Evolutionary conservation across 2,113 vertebrate species (phyloP).

Genomic region (Crotophaga sulcirostris): DNA sequence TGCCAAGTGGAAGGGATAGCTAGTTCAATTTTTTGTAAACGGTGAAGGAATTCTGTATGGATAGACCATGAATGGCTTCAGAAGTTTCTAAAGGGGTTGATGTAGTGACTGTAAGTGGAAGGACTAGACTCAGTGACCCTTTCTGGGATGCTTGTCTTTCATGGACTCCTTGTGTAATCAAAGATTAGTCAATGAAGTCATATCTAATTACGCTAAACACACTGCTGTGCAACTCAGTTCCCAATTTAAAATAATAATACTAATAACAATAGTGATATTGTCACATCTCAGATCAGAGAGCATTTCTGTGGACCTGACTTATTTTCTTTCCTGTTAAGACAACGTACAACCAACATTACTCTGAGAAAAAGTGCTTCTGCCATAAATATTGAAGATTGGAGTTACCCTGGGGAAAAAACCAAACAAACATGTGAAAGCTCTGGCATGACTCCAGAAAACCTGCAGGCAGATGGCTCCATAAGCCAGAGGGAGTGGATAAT

Average conservation of each 20-base stretch:
- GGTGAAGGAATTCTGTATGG: neutral
- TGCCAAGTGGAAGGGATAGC: neutral
- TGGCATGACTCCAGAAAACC: neutral
- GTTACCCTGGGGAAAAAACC: neutral
- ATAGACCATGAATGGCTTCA: neutral
- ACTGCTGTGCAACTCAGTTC: neutral
- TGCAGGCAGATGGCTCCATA: neutral
- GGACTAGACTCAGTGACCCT: neutral
- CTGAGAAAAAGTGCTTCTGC: neutral
- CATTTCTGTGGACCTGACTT: neutral
- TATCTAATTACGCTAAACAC: neutral
- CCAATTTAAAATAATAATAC: neutral
- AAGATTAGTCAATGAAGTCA: neutral
- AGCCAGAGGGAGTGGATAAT: neutral
- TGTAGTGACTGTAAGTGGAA: neutral
- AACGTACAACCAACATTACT: neutral
- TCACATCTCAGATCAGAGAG: neutral
- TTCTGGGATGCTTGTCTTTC: neutral
- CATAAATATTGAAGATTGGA: neutral
- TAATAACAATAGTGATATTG: neutral
- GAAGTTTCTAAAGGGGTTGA: neutral
- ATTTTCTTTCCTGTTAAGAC: neutral
- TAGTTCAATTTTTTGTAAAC: neutral
- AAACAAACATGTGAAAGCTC: neutral
- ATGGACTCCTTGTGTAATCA: neutral